Conservation (phyloP, 2,888 invertebrate species). For the Orchesellides sinensis region DNA sequence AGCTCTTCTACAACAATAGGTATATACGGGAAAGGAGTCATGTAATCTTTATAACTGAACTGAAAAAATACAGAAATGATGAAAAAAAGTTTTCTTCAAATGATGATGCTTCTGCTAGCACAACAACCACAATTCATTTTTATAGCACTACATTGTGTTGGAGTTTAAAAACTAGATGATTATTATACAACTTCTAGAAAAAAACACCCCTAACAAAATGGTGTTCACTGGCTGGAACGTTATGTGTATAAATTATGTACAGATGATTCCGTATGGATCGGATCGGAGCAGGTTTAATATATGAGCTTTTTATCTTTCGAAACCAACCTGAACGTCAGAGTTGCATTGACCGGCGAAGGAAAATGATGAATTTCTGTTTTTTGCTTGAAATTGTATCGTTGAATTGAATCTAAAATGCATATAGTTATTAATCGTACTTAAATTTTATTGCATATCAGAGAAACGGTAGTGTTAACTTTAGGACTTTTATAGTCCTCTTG, state of each 20-base stretch:
- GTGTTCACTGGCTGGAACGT: slow-evolving; percentile 56
- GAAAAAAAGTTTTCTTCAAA: no score
- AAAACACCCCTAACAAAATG: slow-evolving; percentile 41
- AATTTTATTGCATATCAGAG: no score
- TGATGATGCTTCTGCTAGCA: no score
- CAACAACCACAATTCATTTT: no score
- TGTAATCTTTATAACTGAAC: slow-evolving; percentile 45
- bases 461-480: no score
- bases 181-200: slow-evolving; percentile 29
- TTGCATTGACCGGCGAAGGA: slow-evolving; percentile 19
- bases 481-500: no score
- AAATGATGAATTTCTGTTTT: slow-evolving; percentile 28
- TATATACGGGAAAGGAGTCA: slow-evolving; percentile 29
- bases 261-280: not conserved
- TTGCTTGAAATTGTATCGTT: not conserved
- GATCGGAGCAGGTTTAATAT: not conserved
- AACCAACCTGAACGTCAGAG: slow-evolving; percentile 29
- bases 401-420: not conserved
- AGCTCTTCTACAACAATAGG: not conserved
- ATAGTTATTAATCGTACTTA: not conserved
- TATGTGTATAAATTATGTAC: not conserved
- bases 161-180: no score
- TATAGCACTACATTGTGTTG: no score
- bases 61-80: not conserved
- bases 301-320: slow-evolving; percentile 2